Evolutionary conservation across 2,888 invertebrate genomes (phyloP).

Genomic region (Coleophora flavipennella): DNA sequence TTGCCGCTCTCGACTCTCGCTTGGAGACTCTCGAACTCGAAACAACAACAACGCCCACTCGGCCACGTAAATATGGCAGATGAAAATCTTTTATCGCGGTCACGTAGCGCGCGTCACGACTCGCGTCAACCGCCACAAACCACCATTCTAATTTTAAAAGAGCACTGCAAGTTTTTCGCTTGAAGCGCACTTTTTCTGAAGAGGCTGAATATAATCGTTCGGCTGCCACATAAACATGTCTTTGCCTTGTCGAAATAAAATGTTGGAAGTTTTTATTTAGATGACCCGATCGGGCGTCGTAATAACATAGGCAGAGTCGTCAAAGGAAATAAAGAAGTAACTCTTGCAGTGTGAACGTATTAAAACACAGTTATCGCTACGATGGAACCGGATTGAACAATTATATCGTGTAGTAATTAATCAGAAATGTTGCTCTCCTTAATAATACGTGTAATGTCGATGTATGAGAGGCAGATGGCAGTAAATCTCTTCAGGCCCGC

Average conservation of each 20-base stretch:
- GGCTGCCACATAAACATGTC: conserved; percentile 49
- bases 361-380: conserved; percentile 42
- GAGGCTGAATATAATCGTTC: conserved; percentile 12
- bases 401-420: conserved; percentile 58
- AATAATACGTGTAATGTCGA: conserved; percentile 66
- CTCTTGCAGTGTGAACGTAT: conserved; percentile 48
- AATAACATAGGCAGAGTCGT: conserved; percentile 32
- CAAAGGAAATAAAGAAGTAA: conserved; percentile 50
- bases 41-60: conserved; percentile 71
- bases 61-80: conserved; percentile 70
- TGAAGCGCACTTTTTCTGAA: conserved; percentile 21
- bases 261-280: conserved; percentile 20
- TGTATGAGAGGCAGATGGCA: conserved; percentile 47
- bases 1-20: conserved; percentile 41
- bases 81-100: conserved; percentile 73
- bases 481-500: conserved; percentile 60
- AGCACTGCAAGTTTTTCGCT: conserved; percentile 53
- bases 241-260: conserved; percentile 52
- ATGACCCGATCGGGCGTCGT: conserved; percentile 24
- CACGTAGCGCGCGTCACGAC: conserved; percentile 70
- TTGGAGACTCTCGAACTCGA: conserved; percentile 63
- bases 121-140: conserved; percentile 65
- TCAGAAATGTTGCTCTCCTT: conserved; percentile 54
- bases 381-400: conserved; percentile 52
- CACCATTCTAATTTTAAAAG: conserved; percentile 67